Percentiles rank a stretch among this genome's conserved stretches.
Conservation (phyloP, 2,888 invertebrate genomes). For the Bimastos eiseni region DNA sequence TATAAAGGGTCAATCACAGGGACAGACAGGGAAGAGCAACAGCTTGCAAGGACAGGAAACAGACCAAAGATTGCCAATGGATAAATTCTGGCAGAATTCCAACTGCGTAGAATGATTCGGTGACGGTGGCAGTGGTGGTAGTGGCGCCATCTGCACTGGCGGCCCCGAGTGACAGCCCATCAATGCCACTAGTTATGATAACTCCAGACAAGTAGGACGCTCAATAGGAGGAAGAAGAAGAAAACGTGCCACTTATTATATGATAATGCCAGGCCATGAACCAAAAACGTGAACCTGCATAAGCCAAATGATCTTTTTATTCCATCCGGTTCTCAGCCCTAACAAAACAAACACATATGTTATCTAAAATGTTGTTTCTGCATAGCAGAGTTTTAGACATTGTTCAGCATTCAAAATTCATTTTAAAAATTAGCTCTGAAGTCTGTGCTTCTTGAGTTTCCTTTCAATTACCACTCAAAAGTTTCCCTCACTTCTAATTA, state of each 20-base stretch:
- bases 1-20: not conserved
- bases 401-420: not conserved
- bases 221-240: not conserved
- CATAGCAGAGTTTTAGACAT: not conserved
- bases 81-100: not conserved
- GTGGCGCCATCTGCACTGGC: not conserved
- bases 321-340: too few relatives aligned
- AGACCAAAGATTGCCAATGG: slow-evolving; percentile 3
- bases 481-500: not conserved
- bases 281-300: not conserved
- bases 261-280: not conserved
- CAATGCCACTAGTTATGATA: not conserved
- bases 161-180: not conserved
- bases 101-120: slow-evolving; percentile 5
- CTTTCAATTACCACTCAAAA: not conserved
- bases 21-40: not conserved
- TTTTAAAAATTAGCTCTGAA: not conserved
- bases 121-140: not conserved
- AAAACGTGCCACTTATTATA: not conserved
- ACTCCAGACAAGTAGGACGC: not conserved
- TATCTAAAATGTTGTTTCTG: not conserved
- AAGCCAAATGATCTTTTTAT: not conserved
- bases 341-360: not conserved
- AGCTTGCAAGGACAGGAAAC: not conserved
- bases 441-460: not conserved